Conservation (phyloP, 2,888 invertebrate species). For the Abscondita cerata region DNA sequence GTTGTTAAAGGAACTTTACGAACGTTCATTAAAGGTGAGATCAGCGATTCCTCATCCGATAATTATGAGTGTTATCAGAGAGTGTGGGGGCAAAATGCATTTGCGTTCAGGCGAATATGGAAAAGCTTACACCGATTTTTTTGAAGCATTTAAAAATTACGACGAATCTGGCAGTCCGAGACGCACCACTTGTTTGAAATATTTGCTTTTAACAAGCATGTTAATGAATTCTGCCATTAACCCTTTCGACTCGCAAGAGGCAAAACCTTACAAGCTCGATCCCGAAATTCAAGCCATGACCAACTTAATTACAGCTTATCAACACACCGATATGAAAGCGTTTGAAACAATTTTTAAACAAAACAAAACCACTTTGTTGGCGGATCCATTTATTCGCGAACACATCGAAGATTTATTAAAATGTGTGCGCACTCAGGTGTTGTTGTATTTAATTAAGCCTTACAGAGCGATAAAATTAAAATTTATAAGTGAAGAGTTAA, state of each 20-base stretch:
- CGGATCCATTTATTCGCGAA: conserved; percentile 97
- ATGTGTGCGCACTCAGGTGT: conserved; percentile 94
- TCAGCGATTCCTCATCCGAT: conserved; percentile 99
- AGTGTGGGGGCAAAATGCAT: conserved; percentile 99
- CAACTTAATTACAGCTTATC: conserved; percentile 93
- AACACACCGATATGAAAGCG: conserved; percentile 95
- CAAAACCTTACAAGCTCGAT: conserved; percentile 99
- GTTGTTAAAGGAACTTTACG: conserved; percentile 93
- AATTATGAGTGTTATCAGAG: conserved; percentile 97
- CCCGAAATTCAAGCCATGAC: conserved; percentile 99
- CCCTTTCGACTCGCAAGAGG: conserved; percentile 99
- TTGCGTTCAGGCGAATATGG: conserved; percentile 97
- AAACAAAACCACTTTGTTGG: conserved; percentile 71
- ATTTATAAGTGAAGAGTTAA: conserved; percentile 92
- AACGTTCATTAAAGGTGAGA: conserved; percentile 96
- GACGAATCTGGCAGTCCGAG: conserved; percentile 98
- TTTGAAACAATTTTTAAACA: conserved; percentile 92
- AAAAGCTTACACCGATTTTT: conserved; percentile 98
- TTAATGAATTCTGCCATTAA: conserved; percentile 99
- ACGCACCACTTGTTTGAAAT: conserved; percentile 95
- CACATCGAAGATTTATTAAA: conserved; percentile 93
- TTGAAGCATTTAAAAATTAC: conserved; percentile 99
- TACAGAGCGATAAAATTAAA: conserved; percentile 96
- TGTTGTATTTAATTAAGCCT: conserved; percentile 94
- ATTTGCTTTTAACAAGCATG: conserved; percentile 97